Conservation (phyloP, 1,140 invertebrate genomes). For the Heliothis virescens region DNA sequence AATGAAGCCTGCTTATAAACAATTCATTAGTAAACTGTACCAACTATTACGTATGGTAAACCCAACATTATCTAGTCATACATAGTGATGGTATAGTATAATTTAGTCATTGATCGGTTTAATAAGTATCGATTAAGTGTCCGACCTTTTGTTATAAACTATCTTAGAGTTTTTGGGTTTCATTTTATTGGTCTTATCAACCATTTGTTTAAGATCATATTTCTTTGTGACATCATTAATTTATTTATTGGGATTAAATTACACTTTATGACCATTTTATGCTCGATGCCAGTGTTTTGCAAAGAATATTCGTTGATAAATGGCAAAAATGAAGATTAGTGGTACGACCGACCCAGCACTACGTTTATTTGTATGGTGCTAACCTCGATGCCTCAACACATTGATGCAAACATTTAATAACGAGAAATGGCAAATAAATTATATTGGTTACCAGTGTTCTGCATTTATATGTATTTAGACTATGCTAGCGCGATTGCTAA, state of each 20-base stretch:
- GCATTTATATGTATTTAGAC: too few relatives aligned
- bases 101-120: slow-evolving; percentile 4
- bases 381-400: too few relatives aligned
- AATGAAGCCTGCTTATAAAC: slow-evolving; percentile 12
- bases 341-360: too few relatives aligned
- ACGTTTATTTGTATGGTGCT: too few relatives aligned
- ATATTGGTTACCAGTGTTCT: too few relatives aligned
- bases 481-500: too few relatives aligned
- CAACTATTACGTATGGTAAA: slow-evolving; percentile 30
- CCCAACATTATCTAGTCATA: slow-evolving; percentile 34
- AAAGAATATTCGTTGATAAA: too few relatives aligned
- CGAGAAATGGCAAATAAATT: too few relatives aligned
- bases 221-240: background rate
- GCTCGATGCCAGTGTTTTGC: too few relatives aligned
- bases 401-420: too few relatives aligned
- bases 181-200: background rate
- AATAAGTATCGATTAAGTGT: slow-evolving; percentile 17
- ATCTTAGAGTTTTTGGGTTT: background rate
- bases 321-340: too few relatives aligned
- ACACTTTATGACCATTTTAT: too few relatives aligned
- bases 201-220: background rate
- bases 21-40: slow-evolving; percentile 28
- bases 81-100: slow-evolving; percentile 17
- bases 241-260: background rate
- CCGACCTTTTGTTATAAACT: slow-evolving; percentile 14